Base-by-base conservation (phyloP, 2,888 invertebrate species). In the Sarcophaga variegata region DNA sequence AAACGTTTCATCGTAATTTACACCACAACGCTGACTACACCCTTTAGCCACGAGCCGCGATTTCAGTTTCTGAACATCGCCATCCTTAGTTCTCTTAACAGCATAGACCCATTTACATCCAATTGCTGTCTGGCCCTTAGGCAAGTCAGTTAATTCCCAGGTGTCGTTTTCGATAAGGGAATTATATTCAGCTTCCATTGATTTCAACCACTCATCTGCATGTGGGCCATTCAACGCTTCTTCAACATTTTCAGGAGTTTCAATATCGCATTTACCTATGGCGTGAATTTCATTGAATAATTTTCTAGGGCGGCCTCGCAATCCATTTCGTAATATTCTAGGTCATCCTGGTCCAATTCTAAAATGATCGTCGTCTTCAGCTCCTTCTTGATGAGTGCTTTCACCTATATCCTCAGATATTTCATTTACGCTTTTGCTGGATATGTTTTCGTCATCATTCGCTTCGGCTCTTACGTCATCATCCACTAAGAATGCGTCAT, bases 81-180 rank as follows among this genome's bases (percentile, higher is more conserved):
- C 71, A 37, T 80, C 49, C 49, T 60, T 27, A n/a, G 71, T 72
- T n/a, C 27, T 80, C 14, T 71, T 80, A 62, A 86, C 49, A 22
- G 79, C 81, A 47, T 72, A 89, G 0, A 88, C 88, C 89, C 89
- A 89, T 37, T 87, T 88, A 25, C 82, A 88, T 0, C 80, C 85
- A 70, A 89, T 87, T 2, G 86, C 76, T 27, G 75, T 72, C 25
- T 82, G 75, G 6, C 74, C 67, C 2, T 59, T 6, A 25, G 64
- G 82, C 63, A 76, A 27, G 25, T 76, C 64, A 10, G n/a, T 47
- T 17, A 76, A 27, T 37, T 70, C 70, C 70, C 76, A 76, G 2
- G 64, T 76, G 2, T n/a, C 37, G 14, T 72, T 72, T n/a, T 66
- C 67, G 2, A 69, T 63, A 14, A 81, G 62, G 37, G 63, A 75